Evolutionary conservation across 2,113 vertebrate genomes (phyloP).

Genomic region (Coptodon rendalli): DNA sequence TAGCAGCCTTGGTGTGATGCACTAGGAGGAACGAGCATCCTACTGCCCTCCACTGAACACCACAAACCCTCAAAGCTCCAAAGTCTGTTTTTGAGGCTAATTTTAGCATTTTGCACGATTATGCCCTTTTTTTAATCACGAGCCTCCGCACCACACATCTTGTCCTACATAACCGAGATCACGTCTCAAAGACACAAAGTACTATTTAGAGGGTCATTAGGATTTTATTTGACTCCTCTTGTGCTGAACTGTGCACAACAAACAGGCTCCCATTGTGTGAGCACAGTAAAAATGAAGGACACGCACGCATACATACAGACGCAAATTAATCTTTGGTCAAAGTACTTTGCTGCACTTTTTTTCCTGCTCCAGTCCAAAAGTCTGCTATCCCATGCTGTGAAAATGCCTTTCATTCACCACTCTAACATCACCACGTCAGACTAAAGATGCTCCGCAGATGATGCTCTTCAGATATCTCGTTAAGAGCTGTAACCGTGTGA

Average conservation of each 20-base stretch:
- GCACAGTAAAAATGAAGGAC: background rate
- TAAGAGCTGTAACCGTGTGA: background rate
- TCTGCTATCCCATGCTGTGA: background rate
- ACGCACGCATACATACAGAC: background rate
- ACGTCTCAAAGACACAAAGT: background rate
- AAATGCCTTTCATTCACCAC: background rate
- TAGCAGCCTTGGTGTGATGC: background rate
- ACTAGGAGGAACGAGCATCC: background rate
- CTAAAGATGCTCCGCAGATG: background rate
- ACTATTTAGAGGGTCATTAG: background rate
- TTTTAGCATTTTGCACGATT: background rate
- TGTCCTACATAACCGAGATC: background rate
- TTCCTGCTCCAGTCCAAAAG: background rate
- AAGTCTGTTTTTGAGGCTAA: background rate
- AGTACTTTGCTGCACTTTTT: background rate
- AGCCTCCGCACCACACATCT: background rate
- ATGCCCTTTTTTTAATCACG: background rate
- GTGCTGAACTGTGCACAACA: background rate
- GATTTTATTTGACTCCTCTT: background rate
- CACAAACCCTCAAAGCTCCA: background rate
- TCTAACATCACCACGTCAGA: background rate
- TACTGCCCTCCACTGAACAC: background rate
- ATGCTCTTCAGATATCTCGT: background rate
- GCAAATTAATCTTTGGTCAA: background rate
- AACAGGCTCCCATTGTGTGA: background rate